Conservation (phyloP, 2,888 invertebrate genomes). For the Miltochrista miniata region DNA sequence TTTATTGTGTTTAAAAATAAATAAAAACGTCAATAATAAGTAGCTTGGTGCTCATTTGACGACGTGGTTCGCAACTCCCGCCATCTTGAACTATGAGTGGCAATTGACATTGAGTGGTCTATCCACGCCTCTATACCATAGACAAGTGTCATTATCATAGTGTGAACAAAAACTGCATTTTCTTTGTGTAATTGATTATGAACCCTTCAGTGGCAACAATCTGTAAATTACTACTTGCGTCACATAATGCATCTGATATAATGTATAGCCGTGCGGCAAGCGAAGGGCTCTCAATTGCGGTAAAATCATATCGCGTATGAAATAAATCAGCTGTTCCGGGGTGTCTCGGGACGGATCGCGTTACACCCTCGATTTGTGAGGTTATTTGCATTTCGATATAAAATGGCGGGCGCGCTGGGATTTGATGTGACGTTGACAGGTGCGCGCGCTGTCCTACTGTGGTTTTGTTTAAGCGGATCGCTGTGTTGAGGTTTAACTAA, state of each 20-base stretch:
- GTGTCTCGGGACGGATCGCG: slow-evolving; percentile 66
- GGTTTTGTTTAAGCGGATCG: slow-evolving; percentile 52
- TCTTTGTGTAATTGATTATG: slow-evolving; percentile 69
- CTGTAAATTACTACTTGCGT: slow-evolving; percentile 42
- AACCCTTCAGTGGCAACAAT: slow-evolving; percentile 49
- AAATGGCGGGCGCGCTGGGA: slow-evolving; percentile 69
- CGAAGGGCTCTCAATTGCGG: slow-evolving; percentile 68
- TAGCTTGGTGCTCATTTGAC: slow-evolving; percentile 63
- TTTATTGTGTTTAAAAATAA: not conserved
- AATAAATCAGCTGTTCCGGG: slow-evolving; percentile 75
- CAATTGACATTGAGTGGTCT: slow-evolving; percentile 72
- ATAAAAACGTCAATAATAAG: slow-evolving; percentile 31
- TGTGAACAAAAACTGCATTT: slow-evolving; percentile 61
- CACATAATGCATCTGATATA: slow-evolving; percentile 45
- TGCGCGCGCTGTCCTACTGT: slow-evolving; percentile 54
- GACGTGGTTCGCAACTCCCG: slow-evolving; percentile 57
- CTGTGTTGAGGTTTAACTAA: slow-evolving; percentile 48
- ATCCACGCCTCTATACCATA: slow-evolving; percentile 53
- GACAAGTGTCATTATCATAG: slow-evolving; percentile 57
- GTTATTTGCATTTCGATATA: slow-evolving; percentile 77
- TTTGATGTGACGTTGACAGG: slow-evolving; percentile 75
- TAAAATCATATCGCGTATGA: slow-evolving; percentile 77
- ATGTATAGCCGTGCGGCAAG: slow-evolving; percentile 38
- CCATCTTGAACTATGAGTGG: slow-evolving; percentile 67
- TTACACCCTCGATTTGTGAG: slow-evolving; percentile 75